Evolutionary conservation across 2,113 vertebrate species (phyloP).

Genomic region (Ancistrus triradiatus): DNA sequence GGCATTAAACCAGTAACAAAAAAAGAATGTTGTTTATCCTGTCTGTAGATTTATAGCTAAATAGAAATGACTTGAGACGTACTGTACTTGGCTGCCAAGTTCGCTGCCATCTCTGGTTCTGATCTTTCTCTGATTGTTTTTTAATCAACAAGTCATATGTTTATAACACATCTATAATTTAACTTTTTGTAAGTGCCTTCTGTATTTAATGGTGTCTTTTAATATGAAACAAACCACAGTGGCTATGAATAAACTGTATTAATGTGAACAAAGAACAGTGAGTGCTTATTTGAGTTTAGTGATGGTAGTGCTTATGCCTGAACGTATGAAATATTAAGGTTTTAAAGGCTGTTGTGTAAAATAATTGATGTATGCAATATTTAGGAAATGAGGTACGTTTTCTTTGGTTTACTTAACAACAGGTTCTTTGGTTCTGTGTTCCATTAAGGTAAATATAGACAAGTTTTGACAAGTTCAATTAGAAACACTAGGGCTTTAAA

Average conservation of each 20-base stretch:
- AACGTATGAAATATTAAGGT: too few relatives aligned
- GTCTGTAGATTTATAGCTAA: conserved; percentile 69
- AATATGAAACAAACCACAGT: conserved; percentile 54
- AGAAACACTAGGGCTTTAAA: too few relatives aligned
- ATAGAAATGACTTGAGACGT: conserved; percentile 69
- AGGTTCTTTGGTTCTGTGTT: background rate
- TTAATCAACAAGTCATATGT: conserved; percentile 67
- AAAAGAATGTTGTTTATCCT: conserved; percentile 61
- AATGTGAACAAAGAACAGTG: conserved; percentile 15
- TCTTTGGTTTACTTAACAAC: background rate
- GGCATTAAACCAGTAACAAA: conserved; percentile 72
- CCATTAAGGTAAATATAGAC: too few relatives aligned
- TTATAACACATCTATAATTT: conserved; percentile 66
- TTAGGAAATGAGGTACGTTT: background rate
- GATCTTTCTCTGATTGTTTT: conserved; percentile 54
- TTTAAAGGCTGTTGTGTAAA: too few relatives aligned
- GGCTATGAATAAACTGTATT: conserved; percentile 53
- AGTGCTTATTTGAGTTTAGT: too few relatives aligned
- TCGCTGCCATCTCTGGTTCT: conserved; percentile 60
- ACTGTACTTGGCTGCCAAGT: conserved; percentile 70
- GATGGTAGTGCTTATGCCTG: too few relatives aligned
- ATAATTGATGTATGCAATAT: too few relatives aligned
- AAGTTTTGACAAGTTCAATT: too few relatives aligned
- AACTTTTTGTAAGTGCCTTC: conserved; percentile 96
- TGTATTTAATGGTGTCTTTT: conserved; percentile 79